A percentile compares a stretch with the other conserved stretches of the same genome.
These are phyloP conservation scores for Drosophila azteca DNA, from an alignment of 1,140 invertebrate genomes.

Conservation along the genomic window DNA sequence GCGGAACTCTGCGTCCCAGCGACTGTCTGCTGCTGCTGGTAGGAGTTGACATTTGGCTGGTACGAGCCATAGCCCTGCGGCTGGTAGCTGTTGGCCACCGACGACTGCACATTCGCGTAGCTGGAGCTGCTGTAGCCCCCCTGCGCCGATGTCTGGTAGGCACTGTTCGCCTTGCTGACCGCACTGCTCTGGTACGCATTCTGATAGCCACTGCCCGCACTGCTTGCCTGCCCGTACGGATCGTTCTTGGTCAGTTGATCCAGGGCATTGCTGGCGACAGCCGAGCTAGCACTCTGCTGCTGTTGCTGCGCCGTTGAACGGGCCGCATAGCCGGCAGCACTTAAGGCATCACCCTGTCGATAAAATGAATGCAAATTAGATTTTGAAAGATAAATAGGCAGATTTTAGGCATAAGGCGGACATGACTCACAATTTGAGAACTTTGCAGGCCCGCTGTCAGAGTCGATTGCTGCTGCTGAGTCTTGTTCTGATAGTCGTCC, in stretches of 20 bases:
- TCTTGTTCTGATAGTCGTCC: constrained; percentile 78
- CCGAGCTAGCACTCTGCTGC: constrained; percentile 50
- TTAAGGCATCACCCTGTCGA: constrained; percentile 70
- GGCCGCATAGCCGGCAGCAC: constrained; percentile 63
- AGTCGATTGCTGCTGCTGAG: constrained; percentile 69
- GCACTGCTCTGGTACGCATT: constrained; percentile 73
- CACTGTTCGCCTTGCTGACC: constrained; percentile 61
- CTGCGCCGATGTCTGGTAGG: constrained; percentile 70
- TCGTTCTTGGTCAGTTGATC: constrained; percentile 81
- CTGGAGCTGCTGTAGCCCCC: constrained; percentile 70
- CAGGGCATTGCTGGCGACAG: constrained; percentile 53
- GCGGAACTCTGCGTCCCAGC: constrained; percentile 51
- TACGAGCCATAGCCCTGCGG: constrained; percentile 78
- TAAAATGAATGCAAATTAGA: neutral
- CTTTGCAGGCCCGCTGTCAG: constrained; percentile 72
- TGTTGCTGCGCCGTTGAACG: constrained; percentile 60
- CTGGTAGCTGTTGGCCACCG: constrained; percentile 78
- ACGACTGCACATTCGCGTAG: constrained; percentile 80
- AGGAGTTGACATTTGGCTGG: constrained; percentile 80
- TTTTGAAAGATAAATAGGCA: neutral
- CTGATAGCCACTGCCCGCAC: constrained; percentile 65
- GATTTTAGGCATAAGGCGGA: neutral
- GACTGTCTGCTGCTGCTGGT: constrained; percentile 71
- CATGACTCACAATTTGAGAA: constrained; percentile 73
- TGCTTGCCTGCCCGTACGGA: constrained; percentile 72